Evolutionary conservation across 2,113 vertebrate species (phyloP), one percentile per base, ranked within the genome.

Genomic region (Phalacrocorax carbo): DNA sequence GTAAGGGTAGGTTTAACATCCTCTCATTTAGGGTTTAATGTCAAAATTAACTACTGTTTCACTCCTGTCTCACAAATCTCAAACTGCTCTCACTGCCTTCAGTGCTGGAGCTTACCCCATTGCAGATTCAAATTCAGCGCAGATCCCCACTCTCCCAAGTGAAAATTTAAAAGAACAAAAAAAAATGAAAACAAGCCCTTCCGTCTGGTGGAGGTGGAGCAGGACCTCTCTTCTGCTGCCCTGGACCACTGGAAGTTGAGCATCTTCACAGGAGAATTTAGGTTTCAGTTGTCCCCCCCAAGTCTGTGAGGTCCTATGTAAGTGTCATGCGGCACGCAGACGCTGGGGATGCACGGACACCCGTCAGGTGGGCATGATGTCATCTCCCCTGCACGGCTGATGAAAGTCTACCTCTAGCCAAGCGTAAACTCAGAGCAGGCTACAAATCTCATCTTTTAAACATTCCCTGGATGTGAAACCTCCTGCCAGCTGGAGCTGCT

Each of bases 361-460:
- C 42, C 78, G 12, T 79, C 38, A 42, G 58, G 62, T 80, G 62
- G 54, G 27, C 65, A 34, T 58, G 83, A 79, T 76, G 54, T 77
- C 87, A 82, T 42, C 38, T 73, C 54, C 30, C 71, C 60, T 83
- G 14, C 62, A 14, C 0, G 26, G 78, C 46, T 9, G 5, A 51
- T 6, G 64, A 80, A 48, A 90, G 18, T 51, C 71, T 90, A 52
- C 79, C 93, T 93, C 88, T 86, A 91, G 76, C 87, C 93, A 93
- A 82, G 70, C 40, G 23, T 80, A 95, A 95, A 86, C 66, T 87
- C 73, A 46, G 68, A 58, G n/a, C 60, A 92, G 60, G 75, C 91
- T 91, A 91, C 89, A 97, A 95, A 95, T 96, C 91, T 93, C 66
- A 88, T 93, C 87, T 97, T 96, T 95, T 91, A 95, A 94, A 94